These are phyloP conservation scores for Cyprinodon tularosa DNA, from an alignment of 2,113 vertebrate genomes.

Conservation along the genomic window DNA sequence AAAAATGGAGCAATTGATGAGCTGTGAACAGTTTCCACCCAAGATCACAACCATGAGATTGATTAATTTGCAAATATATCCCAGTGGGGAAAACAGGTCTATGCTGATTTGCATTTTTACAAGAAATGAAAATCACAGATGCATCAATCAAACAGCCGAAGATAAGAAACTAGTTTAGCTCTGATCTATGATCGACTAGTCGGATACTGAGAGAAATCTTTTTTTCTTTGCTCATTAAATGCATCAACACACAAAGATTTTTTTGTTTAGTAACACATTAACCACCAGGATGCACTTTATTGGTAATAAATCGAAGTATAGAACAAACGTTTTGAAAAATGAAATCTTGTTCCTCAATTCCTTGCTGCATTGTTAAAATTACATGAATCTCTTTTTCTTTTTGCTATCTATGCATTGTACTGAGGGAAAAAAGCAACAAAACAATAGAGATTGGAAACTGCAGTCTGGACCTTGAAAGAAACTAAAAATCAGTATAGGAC, in stretches of 20 bases:
- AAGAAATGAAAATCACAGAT: neutral
- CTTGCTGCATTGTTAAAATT: neutral
- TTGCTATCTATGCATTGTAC: neutral
- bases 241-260: neutral
- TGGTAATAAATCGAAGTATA: neutral
- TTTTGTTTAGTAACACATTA: neutral
- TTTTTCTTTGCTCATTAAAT: neutral
- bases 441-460: neutral
- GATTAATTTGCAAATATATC: neutral
- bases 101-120: slow-evolving; percentile 6
- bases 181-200: neutral
- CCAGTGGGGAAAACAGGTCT: neutral
- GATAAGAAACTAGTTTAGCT: neutral
- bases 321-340: neutral
- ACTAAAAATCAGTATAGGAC: neutral
- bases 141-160: neutral
- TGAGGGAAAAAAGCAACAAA: neutral
- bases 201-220: neutral
- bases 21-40: neutral
- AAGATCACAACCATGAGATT: neutral
- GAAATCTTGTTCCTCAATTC: neutral
- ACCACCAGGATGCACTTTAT: neutral
- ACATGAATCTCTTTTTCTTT: neutral
- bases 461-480: neutral
- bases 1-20: neutral